A percentile compares a stretch with the other conserved stretches of the same genome.
phyloP scores from a whole-genome alignment of 1,140 invertebrate genomes.

The Oryzaephilus surinamensis region DNA sequence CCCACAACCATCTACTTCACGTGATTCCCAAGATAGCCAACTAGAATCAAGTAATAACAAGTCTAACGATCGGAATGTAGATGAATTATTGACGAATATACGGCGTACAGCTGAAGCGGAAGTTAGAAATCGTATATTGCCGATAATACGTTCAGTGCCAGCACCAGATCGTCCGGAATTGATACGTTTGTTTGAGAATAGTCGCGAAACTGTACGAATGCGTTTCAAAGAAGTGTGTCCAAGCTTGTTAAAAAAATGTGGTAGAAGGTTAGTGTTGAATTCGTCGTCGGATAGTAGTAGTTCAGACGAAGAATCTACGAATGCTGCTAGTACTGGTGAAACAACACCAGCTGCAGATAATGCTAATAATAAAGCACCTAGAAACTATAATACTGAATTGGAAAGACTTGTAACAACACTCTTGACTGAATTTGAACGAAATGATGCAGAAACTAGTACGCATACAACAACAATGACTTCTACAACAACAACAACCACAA shows the following conservation, averaged over 20 bases:
- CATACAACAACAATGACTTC: background rate
- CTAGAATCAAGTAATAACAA: background rate
- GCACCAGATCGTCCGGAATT: constrained; percentile 21
- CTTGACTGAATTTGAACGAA: constrained; percentile 17
- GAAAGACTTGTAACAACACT: constrained; percentile 17
- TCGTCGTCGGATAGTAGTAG: constrained; percentile 28
- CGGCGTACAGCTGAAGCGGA: constrained; percentile 22
- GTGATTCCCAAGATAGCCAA: constrained; percentile 1
- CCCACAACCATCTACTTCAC: constrained; percentile 1
- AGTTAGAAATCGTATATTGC: constrained; percentile 22
- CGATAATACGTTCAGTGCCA: constrained; percentile 23
- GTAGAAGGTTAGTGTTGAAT: constrained; percentile 15
- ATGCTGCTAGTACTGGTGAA: background rate
- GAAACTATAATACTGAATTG: constrained; percentile 18
- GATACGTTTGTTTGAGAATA: constrained; percentile 26
- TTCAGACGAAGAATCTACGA: constrained; percentile 23
- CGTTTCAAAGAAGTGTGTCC: constrained; percentile 25
- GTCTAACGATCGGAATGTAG: constrained; percentile 2
- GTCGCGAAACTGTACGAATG: constrained; percentile 19
- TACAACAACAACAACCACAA: background rate
- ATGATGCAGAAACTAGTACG: constrained; percentile 6
- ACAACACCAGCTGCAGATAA: background rate
- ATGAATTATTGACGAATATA: constrained; percentile 18
- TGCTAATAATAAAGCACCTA: constrained; percentile 5
- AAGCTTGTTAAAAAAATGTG: constrained; percentile 16